Evolutionary conservation across 2,888 invertebrate species (phyloP).

Genomic region (Lepidonotus clava): DNA sequence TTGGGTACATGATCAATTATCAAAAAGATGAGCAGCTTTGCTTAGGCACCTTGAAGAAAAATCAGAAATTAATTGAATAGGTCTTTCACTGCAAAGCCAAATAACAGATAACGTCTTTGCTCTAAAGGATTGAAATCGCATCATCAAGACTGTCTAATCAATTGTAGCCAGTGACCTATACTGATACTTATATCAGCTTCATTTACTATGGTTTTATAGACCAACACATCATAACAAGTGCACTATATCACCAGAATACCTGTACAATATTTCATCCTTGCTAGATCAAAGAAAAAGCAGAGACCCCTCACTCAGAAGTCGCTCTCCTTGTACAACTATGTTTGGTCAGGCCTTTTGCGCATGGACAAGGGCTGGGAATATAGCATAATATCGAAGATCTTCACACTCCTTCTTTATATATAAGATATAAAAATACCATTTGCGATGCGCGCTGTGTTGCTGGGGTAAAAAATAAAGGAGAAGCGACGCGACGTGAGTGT

Average conservation of each 20-base stretch:
- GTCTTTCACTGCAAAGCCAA: too few relatives aligned
- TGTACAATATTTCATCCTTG: not conserved
- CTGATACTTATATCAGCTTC: not conserved
- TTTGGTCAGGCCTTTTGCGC: too few relatives aligned
- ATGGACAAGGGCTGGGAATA: not conserved
- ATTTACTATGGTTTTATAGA: not conserved
- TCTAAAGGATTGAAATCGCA: not conserved
- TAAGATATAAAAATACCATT: not conserved
- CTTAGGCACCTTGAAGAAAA: too few relatives aligned
- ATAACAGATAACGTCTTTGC: too few relatives aligned
- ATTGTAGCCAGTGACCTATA: not conserved
- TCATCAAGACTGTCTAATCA: not conserved
- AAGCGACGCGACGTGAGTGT: not conserved
- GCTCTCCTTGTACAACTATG: not conserved
- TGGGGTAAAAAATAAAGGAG: not conserved
- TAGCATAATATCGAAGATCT: not conserved
- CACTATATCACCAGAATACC: not conserved
- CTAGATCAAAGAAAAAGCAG: not conserved
- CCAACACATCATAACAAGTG: slow-evolving; percentile 21
- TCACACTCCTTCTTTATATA: not conserved
- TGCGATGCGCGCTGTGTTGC: not conserved
- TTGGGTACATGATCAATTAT: too few relatives aligned
- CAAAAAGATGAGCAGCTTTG: too few relatives aligned
- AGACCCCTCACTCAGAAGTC: not conserved
- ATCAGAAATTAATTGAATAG: not conserved